These are phyloP conservation scores for Cecropterus lyciades DNA, from an alignment of 1,140 invertebrate genomes.

Conservation along the genomic window DNA sequence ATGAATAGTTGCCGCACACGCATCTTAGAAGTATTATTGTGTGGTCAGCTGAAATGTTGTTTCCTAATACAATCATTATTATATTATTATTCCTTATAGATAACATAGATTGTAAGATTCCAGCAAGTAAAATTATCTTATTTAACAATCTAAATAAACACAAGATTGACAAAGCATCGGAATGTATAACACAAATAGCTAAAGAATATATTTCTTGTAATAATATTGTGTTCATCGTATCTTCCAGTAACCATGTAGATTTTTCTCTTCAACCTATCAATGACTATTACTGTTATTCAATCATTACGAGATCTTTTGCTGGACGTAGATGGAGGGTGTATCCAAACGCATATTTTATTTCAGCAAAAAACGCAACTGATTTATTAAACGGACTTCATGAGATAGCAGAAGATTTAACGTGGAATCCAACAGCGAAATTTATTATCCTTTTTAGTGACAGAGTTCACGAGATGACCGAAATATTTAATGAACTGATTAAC, in stretches of 20 bases:
- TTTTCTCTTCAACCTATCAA: slow-evolving; percentile 13
- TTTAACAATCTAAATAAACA: neutral
- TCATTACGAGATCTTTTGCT: slow-evolving; percentile 41
- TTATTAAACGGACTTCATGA: slow-evolving; percentile 34
- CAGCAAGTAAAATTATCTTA: slow-evolving; percentile 12
- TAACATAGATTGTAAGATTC: neutral
- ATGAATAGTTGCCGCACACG: neutral
- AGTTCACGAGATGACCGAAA: slow-evolving; percentile 27
- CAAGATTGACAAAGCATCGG: neutral
- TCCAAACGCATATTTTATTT: slow-evolving; percentile 47
- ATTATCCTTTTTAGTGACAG: slow-evolving; percentile 37
- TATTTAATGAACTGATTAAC: slow-evolving; percentile 40
- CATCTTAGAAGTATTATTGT: neutral
- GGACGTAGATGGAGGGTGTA: slow-evolving; percentile 32
- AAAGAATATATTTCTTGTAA: slow-evolving; percentile 29
- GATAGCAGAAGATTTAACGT: slow-evolving; percentile 45
- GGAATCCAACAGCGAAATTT: slow-evolving; percentile 51
- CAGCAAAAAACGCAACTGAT: slow-evolving; percentile 34
- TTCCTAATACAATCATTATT: neutral
- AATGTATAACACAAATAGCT: slow-evolving; percentile 25
- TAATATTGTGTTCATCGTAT: slow-evolving; percentile 21
- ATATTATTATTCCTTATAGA: neutral
- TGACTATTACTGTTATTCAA: slow-evolving; percentile 34
- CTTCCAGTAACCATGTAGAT: slow-evolving; percentile 6
- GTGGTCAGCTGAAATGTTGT: neutral